phyloP scores from a whole-genome alignment of 2,113 vertebrate species.

The Hypocryptadius cinnamomeus region DNA sequence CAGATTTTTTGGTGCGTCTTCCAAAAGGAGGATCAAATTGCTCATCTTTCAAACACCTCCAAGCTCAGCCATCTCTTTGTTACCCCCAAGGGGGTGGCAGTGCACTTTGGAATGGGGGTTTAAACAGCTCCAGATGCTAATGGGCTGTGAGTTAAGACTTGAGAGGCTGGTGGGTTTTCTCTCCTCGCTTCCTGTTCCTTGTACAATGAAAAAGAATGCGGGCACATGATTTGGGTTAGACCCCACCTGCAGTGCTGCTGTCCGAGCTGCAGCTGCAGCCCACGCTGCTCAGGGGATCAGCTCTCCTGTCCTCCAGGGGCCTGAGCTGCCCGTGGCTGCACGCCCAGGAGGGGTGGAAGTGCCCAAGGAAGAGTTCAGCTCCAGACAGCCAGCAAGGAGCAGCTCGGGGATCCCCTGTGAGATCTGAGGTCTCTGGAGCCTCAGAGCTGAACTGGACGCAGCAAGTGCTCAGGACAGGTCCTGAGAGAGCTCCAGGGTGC shows the following conservation, averaged over 20 bases:
- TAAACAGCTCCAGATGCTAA: background rate
- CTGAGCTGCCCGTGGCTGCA: accelerated
- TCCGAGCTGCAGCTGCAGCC: background rate
- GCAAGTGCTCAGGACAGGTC: background rate
- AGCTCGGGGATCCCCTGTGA: accelerated
- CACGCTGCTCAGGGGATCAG: accelerated
- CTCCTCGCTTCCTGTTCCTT: background rate
- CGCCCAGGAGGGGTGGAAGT: background rate
- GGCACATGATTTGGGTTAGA: background rate
- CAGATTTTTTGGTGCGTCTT: background rate
- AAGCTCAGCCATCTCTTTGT: background rate
- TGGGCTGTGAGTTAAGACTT: background rate
- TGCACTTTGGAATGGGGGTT: background rate
- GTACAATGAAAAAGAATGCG: background rate
- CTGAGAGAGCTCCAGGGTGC: background rate
- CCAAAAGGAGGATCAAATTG: background rate
- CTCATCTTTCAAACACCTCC: background rate
- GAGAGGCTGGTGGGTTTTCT: background rate
- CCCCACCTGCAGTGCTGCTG: background rate
- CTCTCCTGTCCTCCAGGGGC: background rate
- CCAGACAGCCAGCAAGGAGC: background rate
- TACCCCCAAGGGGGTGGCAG: background rate
- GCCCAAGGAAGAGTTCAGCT: background rate
- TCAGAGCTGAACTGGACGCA: background rate
- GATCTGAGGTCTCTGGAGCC: background rate